Evolutionary conservation across 2,113 vertebrate genomes (phyloP).

Genomic region (Eleginops maclovinus): DNA sequence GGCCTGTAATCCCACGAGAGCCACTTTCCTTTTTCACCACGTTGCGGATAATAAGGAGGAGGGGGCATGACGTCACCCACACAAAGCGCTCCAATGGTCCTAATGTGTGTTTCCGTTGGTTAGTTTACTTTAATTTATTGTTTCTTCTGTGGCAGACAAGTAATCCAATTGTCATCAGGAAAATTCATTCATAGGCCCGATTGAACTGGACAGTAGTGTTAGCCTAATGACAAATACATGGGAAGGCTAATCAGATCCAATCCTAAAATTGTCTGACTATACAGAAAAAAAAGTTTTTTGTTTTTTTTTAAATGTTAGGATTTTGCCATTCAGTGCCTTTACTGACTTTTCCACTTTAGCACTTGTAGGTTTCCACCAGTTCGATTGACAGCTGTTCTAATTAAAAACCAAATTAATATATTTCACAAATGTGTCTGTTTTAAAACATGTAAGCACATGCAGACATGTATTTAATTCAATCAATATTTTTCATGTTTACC

Average conservation of each 20-base stretch:
- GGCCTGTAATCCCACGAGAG: conserved; percentile 67
- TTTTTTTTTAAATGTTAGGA: not conserved
- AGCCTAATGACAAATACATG: too few relatives aligned
- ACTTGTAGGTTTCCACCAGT: too few relatives aligned
- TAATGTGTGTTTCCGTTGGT: not conserved
- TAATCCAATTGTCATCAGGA: not conserved
- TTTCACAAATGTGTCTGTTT: not conserved
- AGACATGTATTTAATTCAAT: not conserved
- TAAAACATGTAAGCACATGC: not conserved
- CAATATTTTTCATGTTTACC: not conserved
- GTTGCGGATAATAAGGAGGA: conserved; percentile 46
- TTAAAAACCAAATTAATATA: not conserved
- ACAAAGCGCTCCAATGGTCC: conserved; percentile 1
- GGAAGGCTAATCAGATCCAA: too few relatives aligned
- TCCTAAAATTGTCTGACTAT: not conserved
- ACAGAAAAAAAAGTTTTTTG: not conserved
- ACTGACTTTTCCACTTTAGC: too few relatives aligned
- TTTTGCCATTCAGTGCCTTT: not conserved
- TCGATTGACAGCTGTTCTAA: not conserved
- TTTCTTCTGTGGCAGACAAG: not conserved
- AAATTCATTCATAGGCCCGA: not conserved
- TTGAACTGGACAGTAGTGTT: not conserved
- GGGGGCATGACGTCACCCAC: conserved; percentile 58
- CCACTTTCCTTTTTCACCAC: conserved; percentile 77
- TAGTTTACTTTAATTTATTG: not conserved